Evolutionary conservation across 2,113 vertebrate species (phyloP), one percentile per base, ranked within the genome.

Genomic region (Oncorhynchus kisutch): DNA sequence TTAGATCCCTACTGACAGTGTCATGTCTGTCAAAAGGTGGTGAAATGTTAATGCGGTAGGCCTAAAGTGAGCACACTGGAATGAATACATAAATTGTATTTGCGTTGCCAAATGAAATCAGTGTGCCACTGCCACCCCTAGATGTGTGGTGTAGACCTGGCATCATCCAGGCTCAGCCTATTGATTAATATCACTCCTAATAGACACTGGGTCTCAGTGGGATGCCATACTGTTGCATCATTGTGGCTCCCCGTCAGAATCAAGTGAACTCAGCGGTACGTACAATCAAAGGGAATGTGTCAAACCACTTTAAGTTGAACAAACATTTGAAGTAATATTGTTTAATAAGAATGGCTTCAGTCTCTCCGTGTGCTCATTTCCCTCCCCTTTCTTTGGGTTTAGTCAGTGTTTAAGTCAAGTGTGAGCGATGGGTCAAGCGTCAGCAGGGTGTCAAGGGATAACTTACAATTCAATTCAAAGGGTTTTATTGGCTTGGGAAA

Each of bases 401-500:
- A 14, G 51, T 62, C 59, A 62, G 59, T 5, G 39, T 9, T 45
- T 45, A 45, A 45, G 9, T 45, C 39, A 7, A n/a, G n/a, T 62
- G n/a, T 24, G 59, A 62, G n/a, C n/a, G 8, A 22, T 8, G 59
- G 12, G 64, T 66, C n/a, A 27, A 27, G 24, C 11, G 5, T 25
- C 65, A 67, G 65, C 11, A n/a, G 24, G 22, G 29, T 49, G n/a
- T 14, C 12, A 12, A 68, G 48, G 1, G 65, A 73, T 73, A 65
- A 73, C 18, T 57, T 20, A 54, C 51, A 45, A 11, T 45, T 45
- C 39, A 45, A 45, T 45, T 39, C 39, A 39, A 39, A 39, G 39
- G 39, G 39, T 45, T 45, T 45, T 45, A 45, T 45, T 45, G 39
- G 39, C 39, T 45, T 45, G 39, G 83, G 84, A 87, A 84, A 71